These are phyloP conservation scores for Origma solitaria DNA, from an alignment of 2,113 vertebrate species.

Conservation along the genomic window DNA sequence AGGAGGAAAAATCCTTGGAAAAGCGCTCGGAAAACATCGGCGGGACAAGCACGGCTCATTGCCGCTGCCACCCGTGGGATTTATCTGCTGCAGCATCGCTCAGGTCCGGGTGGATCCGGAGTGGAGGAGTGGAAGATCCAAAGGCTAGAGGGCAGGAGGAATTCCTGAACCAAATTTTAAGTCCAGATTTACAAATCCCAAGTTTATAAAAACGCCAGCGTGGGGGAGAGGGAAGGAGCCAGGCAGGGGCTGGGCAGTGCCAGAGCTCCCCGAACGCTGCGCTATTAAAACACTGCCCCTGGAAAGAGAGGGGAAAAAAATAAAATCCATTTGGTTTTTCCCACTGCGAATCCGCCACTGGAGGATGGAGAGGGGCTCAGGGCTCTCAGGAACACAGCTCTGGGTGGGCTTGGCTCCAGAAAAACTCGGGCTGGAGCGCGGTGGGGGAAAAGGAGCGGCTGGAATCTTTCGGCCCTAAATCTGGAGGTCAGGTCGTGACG, in stretches of 20 bases:
- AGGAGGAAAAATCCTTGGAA: background rate
- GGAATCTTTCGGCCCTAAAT: constrained; percentile 14
- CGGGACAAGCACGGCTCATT: background rate
- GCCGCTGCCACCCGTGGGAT: fast-evolving
- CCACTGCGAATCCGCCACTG: background rate
- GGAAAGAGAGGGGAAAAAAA: background rate
- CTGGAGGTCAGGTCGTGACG: constrained; percentile 14
- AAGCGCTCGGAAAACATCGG: background rate
- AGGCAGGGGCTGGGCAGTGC: background rate
- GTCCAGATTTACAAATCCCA: too few relatives aligned
- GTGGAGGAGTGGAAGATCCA: background rate
- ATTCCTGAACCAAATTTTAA: background rate
- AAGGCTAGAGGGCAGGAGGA: background rate
- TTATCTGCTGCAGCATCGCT: background rate
- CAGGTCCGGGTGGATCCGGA: too few relatives aligned
- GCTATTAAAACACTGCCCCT: too few relatives aligned
- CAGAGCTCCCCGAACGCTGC: background rate
- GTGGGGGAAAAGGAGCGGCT: too few relatives aligned
- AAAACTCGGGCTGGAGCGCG: background rate
- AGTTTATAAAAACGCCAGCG: background rate
- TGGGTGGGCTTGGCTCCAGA: background rate
- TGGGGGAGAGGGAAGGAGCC: background rate
- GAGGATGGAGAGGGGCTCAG: background rate
- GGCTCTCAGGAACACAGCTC: background rate
- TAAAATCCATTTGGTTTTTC: background rate